Evolutionary conservation across 2,888 invertebrate species (phyloP).

Genomic region (Lobophora halterata): DNA sequence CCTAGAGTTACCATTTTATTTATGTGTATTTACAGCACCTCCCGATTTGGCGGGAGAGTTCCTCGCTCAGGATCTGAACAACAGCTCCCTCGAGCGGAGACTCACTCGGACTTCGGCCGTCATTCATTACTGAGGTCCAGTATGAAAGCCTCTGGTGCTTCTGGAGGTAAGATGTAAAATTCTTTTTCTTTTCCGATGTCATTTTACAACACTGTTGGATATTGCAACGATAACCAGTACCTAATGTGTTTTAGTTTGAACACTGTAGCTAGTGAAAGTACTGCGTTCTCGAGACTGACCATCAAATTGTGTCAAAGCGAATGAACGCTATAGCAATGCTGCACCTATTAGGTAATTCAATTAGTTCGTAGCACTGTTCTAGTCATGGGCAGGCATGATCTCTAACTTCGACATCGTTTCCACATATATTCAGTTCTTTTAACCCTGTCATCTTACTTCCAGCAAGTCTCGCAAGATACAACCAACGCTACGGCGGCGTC

Average conservation of each 20-base stretch:
- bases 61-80: slow-evolving; percentile 96
- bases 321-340: no score
- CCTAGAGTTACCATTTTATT: not conserved
- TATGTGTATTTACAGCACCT: slow-evolving; percentile 40
- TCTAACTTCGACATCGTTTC: no score
- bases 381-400: no score
- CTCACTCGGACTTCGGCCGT: slow-evolving; percentile 90
- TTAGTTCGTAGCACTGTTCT: no score
- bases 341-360: no score
- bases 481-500: slow-evolving; percentile 81
- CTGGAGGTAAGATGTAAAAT: slow-evolving; percentile 46
- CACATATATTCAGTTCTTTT: no score
- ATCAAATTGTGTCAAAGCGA: no score
- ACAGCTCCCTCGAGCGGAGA: slow-evolving; percentile 91
- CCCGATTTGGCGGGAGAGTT: slow-evolving; percentile 78
- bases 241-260: no score
- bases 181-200: slow-evolving; percentile 3
- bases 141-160: slow-evolving; percentile 83
- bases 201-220: no score
- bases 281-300: no score
- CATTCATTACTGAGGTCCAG: slow-evolving; percentile 91
- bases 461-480: slow-evolving; percentile 82
- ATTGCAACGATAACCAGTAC: no score
- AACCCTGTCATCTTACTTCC: slow-evolving; percentile 12
- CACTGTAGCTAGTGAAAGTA: no score